Conservation (phyloP, 92 coral and sea anemone species). For the Desmophyllum pertusum region DNA sequence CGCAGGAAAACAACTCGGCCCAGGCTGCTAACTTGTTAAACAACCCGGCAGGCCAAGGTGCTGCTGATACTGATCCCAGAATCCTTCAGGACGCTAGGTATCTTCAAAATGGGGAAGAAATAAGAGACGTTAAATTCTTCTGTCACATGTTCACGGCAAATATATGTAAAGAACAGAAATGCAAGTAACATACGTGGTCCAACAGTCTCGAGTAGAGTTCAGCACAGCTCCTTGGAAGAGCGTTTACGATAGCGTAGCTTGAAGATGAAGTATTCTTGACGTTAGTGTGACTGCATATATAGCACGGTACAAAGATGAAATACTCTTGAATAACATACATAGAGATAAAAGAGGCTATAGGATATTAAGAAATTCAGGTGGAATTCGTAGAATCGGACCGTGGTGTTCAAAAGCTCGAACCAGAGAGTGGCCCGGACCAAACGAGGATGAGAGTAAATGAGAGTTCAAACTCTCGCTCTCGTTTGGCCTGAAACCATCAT, state of each 20-base stretch:
- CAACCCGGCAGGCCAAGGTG: slow-evolving; percentile 8
- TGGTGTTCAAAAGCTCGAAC: too few species aligned
- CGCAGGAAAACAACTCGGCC: slow-evolving; percentile 49
- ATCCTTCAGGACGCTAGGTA: slow-evolving; percentile 65
- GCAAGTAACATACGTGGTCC: background rate
- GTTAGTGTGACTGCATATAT: background rate
- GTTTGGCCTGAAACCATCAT: too few species aligned
- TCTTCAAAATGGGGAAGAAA: slow-evolving; percentile 65
- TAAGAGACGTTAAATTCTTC: background rate
- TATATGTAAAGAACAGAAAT: background rate
- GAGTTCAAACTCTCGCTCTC: too few species aligned
- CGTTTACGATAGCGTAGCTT: background rate
- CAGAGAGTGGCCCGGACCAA: too few species aligned
- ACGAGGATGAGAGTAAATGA: too few species aligned
- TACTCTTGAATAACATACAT: background rate
- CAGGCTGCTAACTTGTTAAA: slow-evolving; percentile 74
- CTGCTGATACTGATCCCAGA: slow-evolving; percentile 61
- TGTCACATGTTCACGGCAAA: background rate
- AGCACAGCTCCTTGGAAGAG: background rate
- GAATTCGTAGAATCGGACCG: background rate
- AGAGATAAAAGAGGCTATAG: background rate
- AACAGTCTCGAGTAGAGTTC: background rate
- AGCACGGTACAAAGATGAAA: background rate
- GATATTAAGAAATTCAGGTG: background rate
- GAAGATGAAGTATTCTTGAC: background rate